phyloP scores from a whole-genome alignment of 2,797 vertebrate genomes.

The Enteromius afrohamiltoni region DNA sequence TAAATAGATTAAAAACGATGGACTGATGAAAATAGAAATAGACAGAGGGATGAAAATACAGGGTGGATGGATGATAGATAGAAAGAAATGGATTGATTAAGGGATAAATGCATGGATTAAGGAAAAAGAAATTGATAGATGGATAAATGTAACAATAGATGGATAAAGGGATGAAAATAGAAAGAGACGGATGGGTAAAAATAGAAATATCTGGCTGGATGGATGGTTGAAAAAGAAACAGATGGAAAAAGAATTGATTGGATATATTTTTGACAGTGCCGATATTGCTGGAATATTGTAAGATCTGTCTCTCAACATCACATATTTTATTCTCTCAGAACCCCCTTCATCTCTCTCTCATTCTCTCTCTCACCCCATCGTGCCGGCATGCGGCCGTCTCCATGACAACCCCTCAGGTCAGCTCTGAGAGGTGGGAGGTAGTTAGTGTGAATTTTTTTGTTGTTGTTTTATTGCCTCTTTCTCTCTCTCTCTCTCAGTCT shows the following conservation, averaged over 20 bases:
- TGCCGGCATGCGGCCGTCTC: conserved; percentile 59
- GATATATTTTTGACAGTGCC: conserved; percentile 1
- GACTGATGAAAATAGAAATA: neutral
- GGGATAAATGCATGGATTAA: neutral
- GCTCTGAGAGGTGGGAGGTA: conserved; percentile 52
- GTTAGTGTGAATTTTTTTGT: conserved; percentile 35
- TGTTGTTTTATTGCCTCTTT: conserved; percentile 29
- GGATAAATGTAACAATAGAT: neutral
- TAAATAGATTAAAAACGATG: neutral
- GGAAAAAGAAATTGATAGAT: neutral
- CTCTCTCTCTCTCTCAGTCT: conserved; percentile 30
- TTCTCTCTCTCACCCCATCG: neutral
- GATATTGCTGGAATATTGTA: conserved; percentile 68
- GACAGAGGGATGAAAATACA: neutral
- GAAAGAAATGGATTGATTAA: neutral
- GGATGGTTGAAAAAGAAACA: neutral
- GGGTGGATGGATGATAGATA: neutral
- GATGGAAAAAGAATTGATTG: neutral
- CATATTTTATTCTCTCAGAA: conserved; percentile 62
- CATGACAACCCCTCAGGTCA: conserved; percentile 65
- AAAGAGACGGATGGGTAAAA: neutral
- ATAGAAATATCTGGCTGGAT: neutral
- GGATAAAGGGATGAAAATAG: neutral
- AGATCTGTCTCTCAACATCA: conserved; percentile 71
- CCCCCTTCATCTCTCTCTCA: conserved; percentile 10